Percentiles rank a stretch among this genome's conserved stretches.
Conservation (phyloP, 2,113 vertebrate genomes). For the Toxotes chatareus region DNA sequence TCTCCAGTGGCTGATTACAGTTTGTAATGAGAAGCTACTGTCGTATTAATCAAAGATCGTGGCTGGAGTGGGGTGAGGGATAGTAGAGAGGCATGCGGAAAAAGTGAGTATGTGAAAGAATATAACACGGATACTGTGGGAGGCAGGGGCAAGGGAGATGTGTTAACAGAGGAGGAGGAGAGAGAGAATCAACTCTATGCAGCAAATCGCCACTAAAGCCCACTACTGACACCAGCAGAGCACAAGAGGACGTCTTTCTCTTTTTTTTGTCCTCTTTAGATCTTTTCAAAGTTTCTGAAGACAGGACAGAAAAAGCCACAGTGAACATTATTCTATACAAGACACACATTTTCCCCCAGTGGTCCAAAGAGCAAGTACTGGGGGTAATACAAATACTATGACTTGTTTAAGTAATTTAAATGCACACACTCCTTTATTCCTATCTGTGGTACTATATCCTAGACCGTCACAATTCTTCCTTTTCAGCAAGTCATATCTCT, state of each 20-base stretch:
- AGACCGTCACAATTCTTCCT: slow-evolving; percentile 20
- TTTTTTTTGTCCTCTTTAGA: neutral
- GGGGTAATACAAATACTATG: slow-evolving; percentile 15
- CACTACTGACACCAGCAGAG: slow-evolving; percentile 20
- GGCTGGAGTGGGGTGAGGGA: slow-evolving; percentile 21
- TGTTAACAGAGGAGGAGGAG: slow-evolving; percentile 6
- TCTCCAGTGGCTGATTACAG: slow-evolving; percentile 57
- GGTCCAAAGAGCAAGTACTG: slow-evolving; percentile 4
- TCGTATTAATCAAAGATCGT: slow-evolving; percentile 71
- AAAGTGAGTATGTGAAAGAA: slow-evolving; percentile 32
- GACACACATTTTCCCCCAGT: neutral
- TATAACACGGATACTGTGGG: neutral
- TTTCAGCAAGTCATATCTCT: slow-evolving; percentile 38
- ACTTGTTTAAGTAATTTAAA: slow-evolving; percentile 26
- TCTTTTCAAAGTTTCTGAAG: neutral
- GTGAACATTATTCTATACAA: neutral
- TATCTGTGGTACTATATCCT: slow-evolving; percentile 6
- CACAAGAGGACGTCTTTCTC: neutral
- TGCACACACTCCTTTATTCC: slow-evolving; percentile 14
- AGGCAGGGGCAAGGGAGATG: neutral
- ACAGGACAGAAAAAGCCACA: neutral
- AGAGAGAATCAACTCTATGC: slow-evolving; percentile 25
- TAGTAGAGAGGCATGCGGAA: slow-evolving; percentile 17
- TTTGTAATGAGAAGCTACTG: slow-evolving; percentile 48
- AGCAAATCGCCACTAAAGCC: slow-evolving; percentile 36